phyloP scores from a whole-genome alignment of 2,113 vertebrate species.

The Psephotus haematonotus region DNA sequence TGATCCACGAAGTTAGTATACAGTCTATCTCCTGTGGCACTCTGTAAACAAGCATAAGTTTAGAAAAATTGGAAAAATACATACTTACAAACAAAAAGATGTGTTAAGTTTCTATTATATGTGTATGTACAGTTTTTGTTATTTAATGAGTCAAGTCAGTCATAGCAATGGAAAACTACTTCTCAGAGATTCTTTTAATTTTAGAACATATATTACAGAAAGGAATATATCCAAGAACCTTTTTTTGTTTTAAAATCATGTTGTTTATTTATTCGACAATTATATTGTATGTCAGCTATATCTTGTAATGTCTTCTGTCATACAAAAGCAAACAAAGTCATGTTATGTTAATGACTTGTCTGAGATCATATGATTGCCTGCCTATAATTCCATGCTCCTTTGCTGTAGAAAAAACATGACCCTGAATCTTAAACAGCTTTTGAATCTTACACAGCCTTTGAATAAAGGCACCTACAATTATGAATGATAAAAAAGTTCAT shows the following conservation, averaged over 20 bases:
- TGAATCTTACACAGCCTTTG: constrained; percentile 61
- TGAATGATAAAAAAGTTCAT: neutral
- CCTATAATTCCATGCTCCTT: constrained; percentile 78
- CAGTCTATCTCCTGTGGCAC: neutral
- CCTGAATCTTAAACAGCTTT: constrained; percentile 52
- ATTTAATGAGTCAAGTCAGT: neutral
- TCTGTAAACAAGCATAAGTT: neutral
- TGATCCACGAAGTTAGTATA: neutral
- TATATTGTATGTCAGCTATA: constrained; percentile 78
- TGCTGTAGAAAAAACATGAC: constrained; percentile 72
- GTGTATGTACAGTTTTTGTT: neutral
- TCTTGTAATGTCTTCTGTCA: constrained; percentile 87
- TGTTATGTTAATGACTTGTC: constrained; percentile 72
- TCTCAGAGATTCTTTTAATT: neutral
- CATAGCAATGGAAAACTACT: neutral
- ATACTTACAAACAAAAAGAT: neutral
- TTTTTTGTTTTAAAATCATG: constrained; percentile 66
- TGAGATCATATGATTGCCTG: constrained; percentile 75
- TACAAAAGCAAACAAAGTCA: constrained; percentile 90
- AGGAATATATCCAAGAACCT: constrained; percentile 60
- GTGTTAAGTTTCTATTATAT: neutral
- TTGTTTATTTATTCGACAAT: constrained; percentile 89
- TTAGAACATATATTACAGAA: constrained; percentile 65
- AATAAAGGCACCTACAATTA: constrained; percentile 39
- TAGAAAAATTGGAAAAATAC: neutral